Base-by-base conservation (phyloP, 2,888 invertebrate species). In the Coremacera marginata region DNA sequence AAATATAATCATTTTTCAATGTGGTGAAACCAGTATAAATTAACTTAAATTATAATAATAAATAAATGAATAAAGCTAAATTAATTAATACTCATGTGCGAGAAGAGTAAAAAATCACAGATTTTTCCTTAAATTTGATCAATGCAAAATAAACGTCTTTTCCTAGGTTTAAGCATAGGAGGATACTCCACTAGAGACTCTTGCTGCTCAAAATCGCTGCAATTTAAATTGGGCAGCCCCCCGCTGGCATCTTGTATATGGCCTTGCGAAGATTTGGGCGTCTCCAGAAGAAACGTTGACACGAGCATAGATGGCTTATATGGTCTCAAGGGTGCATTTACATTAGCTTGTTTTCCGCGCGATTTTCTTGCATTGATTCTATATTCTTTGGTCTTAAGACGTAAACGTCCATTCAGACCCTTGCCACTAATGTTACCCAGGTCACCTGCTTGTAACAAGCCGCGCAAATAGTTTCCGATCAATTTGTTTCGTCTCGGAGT, bases 361-460 rank as follows among this genome's bases (percentile, higher is more conserved):
- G 65, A 31, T 37, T 44, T 49, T 49, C 68, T n/a, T 19, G 25
- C 22, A 25, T 49, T 49, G 19, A n/a, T 37, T 44, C 44, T 68
- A 44, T 0, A 22, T 44, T 19, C 9, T 14, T 55, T 9, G 5
- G 8, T 51, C 8, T 14, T 52, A 22, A 44, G 1, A 11, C 25
- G 31, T 19, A 73, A 22, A 27, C 63, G 60, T 19, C 78, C 78
- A 11, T 14, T 49, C 37, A 78, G 55, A 34, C 78, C 78, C 11
- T 14, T 65, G 4, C 78, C 76, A 16, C 57, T 77, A 16, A 78
- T 27, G 31, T 77, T 78, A 8, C 14, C 27, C n/a, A 78, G 14
- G 3, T 52, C 7, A 0, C 75, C 77, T 8, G 25, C 22, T 11
- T 3, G 9, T 22, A 78, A 22, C n/a, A 67, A 52, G 14, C 25